These are phyloP conservation scores for Orthosia cruda DNA, from an alignment of 2,888 invertebrate species.

Conservation along the genomic window DNA sequence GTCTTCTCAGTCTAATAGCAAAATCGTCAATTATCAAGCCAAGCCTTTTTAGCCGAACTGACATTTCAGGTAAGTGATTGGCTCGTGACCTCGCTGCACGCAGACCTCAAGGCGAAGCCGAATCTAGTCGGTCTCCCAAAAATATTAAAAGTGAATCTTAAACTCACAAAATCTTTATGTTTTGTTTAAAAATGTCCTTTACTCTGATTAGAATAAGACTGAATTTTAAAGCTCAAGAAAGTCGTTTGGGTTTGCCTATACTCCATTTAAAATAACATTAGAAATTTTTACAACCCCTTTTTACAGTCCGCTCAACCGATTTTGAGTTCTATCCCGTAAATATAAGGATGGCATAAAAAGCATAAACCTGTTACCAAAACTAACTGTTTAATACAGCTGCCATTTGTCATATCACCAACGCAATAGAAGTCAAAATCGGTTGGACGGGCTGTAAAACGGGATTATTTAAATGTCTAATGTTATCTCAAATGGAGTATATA, in stretches of 20 bases:
- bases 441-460: too few relatives aligned
- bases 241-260: slow-evolving; percentile 32
- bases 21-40: slow-evolving; percentile 5
- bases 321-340: too few relatives aligned
- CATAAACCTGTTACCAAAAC: too few relatives aligned
- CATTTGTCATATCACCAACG: too few relatives aligned
- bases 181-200: background rate
- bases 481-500: too few relatives aligned
- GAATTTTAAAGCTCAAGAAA: slow-evolving; percentile 23
- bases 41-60: slow-evolving; percentile 4
- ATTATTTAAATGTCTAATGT: too few relatives aligned
- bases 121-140: background rate
- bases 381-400: too few relatives aligned
- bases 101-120: background rate
- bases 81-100: slow-evolving; percentile 9
- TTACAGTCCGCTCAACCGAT: too few relatives aligned
- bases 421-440: too few relatives aligned
- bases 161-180: background rate
- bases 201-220: background rate
- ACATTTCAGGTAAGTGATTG: slow-evolving; percentile 38
- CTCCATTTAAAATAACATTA: too few relatives aligned
- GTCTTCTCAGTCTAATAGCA: background rate
- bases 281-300: too few relatives aligned
- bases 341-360: too few relatives aligned
- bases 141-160: background rate